A percentile compares a stretch with the other conserved stretches of the same genome.
Evolutionary conservation across 2,888 invertebrate species (phyloP).

Genomic region (Lasiommata megera): DNA sequence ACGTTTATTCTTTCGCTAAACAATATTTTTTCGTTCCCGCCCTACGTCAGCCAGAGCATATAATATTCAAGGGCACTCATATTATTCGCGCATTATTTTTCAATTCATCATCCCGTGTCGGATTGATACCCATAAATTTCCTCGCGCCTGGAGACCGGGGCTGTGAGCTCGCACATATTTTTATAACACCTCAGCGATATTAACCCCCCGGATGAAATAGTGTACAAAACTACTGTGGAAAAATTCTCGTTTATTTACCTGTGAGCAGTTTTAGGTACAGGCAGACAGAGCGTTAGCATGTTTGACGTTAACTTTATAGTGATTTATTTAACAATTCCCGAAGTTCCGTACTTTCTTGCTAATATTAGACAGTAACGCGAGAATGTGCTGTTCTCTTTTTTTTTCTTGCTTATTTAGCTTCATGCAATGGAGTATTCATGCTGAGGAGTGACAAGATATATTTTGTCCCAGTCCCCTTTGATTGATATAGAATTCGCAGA

Average conservation of each 20-base stretch:
- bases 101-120: slow-evolving; percentile 34
- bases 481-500: too few relatives aligned
- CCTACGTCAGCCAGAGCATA: slow-evolving; percentile 24
- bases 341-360: too few relatives aligned
- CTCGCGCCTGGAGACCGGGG: slow-evolving; percentile 23
- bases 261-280: neutral
- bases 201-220: slow-evolving; percentile 33
- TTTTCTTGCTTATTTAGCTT: too few relatives aligned
- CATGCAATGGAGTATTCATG: too few relatives aligned
- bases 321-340: neutral
- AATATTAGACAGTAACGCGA: too few relatives aligned
- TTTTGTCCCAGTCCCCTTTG: too few relatives aligned
- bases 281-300: neutral
- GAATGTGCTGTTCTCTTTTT: too few relatives aligned
- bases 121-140: slow-evolving; percentile 40
- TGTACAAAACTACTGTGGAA: slow-evolving; percentile 25
- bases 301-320: neutral
- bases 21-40: slow-evolving; percentile 20
- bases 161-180: slow-evolving; percentile 21
- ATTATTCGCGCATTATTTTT: slow-evolving; percentile 34
- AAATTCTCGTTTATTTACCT: slow-evolving; percentile 19
- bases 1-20: slow-evolving; percentile 8
- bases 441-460: too few relatives aligned
- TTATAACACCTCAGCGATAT: slow-evolving; percentile 31
- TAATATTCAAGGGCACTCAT: slow-evolving; percentile 36